phyloP scores from a whole-genome alignment of 2,113 vertebrate genomes.

The Peromyscus polionotus region DNA sequence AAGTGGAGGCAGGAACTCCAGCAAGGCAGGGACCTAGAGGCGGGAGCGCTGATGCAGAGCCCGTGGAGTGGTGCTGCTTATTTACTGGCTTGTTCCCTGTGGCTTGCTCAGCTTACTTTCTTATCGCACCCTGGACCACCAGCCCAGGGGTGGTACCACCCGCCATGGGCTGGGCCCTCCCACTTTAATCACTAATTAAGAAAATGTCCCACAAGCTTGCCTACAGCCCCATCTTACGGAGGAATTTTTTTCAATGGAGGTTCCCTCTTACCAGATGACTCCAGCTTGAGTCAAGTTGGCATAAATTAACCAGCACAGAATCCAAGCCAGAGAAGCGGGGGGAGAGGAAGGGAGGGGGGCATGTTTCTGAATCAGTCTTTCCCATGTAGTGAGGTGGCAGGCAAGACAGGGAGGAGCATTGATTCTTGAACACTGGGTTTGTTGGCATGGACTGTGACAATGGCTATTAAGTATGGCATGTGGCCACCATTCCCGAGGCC shows the following conservation, averaged over 20 bases:
- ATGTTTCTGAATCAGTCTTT: background rate
- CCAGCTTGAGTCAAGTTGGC: background rate
- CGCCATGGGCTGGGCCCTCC: background rate
- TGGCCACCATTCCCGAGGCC: background rate
- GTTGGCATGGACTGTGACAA: background rate
- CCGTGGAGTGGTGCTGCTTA: background rate
- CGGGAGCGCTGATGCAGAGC: background rate
- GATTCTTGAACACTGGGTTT: background rate
- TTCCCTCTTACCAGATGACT: background rate
- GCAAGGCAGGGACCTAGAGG: background rate
- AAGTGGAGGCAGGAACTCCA: background rate
- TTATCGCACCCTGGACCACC: background rate
- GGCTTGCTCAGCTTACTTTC: background rate
- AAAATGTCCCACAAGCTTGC: background rate
- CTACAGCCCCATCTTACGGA: background rate
- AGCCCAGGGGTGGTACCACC: background rate
- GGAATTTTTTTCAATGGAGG: background rate
- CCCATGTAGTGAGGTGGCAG: background rate
- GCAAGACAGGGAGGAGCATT: background rate
- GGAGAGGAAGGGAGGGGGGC: background rate
- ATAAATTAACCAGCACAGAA: background rate
- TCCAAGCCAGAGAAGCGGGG: background rate
- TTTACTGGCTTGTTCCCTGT: background rate
- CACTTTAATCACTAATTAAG: background rate
- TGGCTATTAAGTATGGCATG: background rate